Conservation (phyloP, 1,140 invertebrate genomes). For the Scylla paramamosain region DNA sequence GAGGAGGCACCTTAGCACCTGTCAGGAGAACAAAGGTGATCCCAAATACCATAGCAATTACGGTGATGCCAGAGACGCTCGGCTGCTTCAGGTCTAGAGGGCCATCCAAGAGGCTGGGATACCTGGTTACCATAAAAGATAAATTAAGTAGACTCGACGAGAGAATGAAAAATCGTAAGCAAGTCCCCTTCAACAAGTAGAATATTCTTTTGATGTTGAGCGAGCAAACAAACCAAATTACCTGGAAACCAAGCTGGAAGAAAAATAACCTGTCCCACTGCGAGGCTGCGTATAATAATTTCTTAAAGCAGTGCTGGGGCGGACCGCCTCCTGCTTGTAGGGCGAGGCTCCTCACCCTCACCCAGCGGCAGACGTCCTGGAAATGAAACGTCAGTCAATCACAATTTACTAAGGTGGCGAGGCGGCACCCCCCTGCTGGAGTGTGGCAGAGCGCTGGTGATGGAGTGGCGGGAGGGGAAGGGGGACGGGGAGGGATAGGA, state of each 20-base stretch:
- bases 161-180: conserved; percentile 5
- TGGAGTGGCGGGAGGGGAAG: background rate
- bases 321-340: background rate
- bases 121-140: conserved; percentile 6
- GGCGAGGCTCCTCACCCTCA: background rate
- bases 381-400: conserved; percentile 13
- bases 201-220: background rate
- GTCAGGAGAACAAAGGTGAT: background rate
- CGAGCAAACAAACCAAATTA: background rate
- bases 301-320: background rate
- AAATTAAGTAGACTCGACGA: background rate
- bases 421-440: background rate
- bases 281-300: background rate
- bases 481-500: background rate
- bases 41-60: background rate
- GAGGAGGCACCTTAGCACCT: background rate
- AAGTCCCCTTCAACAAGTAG: background rate
- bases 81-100: background rate
- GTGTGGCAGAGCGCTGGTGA: background rate
- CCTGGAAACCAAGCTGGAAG: background rate
- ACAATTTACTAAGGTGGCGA: conserved; percentile 36
- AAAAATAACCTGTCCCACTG: background rate
- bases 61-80: background rate
- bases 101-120: background rate
- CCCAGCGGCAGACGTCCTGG: background rate